Base-by-base conservation (phyloP, 2,888 invertebrate genomes). In the Mimumesa dahlbomi region DNA sequence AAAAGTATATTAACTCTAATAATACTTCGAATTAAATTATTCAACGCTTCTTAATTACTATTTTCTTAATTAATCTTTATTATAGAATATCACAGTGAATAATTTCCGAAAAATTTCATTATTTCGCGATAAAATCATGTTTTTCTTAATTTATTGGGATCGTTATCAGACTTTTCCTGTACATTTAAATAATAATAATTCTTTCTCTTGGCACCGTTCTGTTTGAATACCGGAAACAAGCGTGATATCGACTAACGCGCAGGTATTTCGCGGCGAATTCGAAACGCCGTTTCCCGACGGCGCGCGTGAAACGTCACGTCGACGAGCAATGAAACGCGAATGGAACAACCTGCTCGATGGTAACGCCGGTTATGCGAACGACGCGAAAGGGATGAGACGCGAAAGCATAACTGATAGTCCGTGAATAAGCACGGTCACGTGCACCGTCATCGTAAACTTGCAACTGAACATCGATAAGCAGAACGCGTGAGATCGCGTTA, bases 191-290 rank as follows among this genome's bases (percentile, higher is more conserved):
- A n/a, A n/a, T n/a, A n/a, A n/a, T n/a, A n/a, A 25, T 66, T 53
- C 43, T 4, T 29, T 34, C 18, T 65, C 54, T 66, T 69, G 53
- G 22, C 68, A 53, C 66, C 54, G 31, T 29, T 22, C 59, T 1
- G 34, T 34, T n/a, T 34, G 9, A n/a, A 18, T 9, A 45, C 62
- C 45, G 66, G 69, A 58, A 66, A 54, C 66, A 66, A 69, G n/a
- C n/a, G n/a, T n/a, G n/a, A n/a, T n/a, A n/a, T 69, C 50, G 69
- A 59, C 66, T 69, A 59, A 59, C 7, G 66, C 34, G 31, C 56
- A n/a, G n/a, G 59, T 66, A 69, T 69, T 69, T 54, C 69, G 49
- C 36, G 49, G 53, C 38, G 53, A 69, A 69, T 66, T 69, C 59
- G 54, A 69, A 66, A 69, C 66, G 69, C 69, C 66, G 59, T 69